phyloP scores from a whole-genome alignment of 2,113 vertebrate species.

The Egretta garzetta region DNA sequence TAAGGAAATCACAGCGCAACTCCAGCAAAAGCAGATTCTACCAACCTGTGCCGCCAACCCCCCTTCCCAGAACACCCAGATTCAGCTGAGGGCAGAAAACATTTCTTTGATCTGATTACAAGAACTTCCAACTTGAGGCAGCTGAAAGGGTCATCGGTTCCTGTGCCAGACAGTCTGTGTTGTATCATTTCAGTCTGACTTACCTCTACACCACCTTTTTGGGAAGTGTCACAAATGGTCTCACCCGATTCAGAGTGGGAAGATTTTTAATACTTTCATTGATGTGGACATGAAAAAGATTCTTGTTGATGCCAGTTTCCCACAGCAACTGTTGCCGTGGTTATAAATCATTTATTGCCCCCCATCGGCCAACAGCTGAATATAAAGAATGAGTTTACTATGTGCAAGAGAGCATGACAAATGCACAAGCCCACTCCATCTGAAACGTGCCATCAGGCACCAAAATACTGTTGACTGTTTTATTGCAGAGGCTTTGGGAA shows the following conservation, averaged over 20 bases:
- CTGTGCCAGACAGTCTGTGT: background rate
- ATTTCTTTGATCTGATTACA: background rate
- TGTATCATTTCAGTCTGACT: background rate
- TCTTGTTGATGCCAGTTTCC: conserved; percentile 58
- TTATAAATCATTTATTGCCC: conserved; percentile 68
- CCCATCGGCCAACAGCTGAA: background rate
- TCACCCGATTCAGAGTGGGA: background rate
- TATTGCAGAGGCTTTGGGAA: background rate
- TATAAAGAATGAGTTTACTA: conserved; percentile 18
- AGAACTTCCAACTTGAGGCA: background rate
- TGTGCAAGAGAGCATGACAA: background rate
- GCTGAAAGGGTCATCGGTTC: background rate
- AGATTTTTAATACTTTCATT: conserved; percentile 12
- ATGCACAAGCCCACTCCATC: background rate
- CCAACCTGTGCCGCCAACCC: background rate
- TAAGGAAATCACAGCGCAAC: background rate
- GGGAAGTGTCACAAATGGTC: background rate
- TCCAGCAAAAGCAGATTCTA: background rate
- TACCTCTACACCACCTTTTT: background rate
- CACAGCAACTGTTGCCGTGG: conserved; percentile 68
- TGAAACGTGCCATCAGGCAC: background rate
- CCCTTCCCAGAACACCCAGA: background rate
- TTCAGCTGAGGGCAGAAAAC: background rate
- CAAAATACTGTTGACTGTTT: background rate
- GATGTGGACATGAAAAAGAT: conserved; percentile 16